phyloP scores from a whole-genome alignment of 37 sponge, comb jelly and placozoan genomes.

The Mnemiopsis leidyi region DNA sequence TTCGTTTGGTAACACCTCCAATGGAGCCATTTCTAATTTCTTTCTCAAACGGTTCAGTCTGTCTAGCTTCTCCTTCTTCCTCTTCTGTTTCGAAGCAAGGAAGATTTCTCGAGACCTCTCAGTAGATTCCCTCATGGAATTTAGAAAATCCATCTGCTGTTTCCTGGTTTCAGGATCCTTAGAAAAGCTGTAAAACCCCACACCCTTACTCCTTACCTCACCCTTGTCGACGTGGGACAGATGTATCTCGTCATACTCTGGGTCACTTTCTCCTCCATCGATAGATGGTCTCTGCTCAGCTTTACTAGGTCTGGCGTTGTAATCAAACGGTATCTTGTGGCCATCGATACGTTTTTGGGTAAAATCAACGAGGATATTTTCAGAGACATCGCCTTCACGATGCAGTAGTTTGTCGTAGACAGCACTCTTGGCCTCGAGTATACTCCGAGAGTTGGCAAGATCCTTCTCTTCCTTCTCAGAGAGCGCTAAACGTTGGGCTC shows the following conservation, averaged over 20 bases:
- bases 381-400: not conserved
- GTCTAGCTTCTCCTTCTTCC: conserved; percentile 42
- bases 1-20: not conserved
- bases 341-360: conserved; percentile 43
- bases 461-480: not conserved
- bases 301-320: not conserved
- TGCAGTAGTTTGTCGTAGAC: conserved; percentile 28
- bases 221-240: conserved; percentile 9
- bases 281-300: not conserved
- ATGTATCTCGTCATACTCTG: conserved; percentile 18
- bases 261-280: conserved; percentile 16
- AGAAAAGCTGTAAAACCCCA: conserved; percentile 52
- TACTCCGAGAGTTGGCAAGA: not conserved
- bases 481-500: conserved; percentile 1
- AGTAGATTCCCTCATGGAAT: conserved; percentile 58
- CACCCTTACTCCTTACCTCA: conserved; percentile 52
- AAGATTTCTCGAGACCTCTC: conserved; percentile 43
- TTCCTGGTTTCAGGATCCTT: not conserved
- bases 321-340: not conserved
- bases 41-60: conserved; percentile 50
- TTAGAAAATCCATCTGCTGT: conserved; percentile 58
- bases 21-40: not conserved
- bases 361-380: conserved; percentile 29
- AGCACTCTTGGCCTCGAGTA: conserved; percentile 48
- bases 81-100: conserved; percentile 1